A percentile compares a stretch with the other conserved stretches of the same genome.
phyloP scores from a whole-genome alignment of 2,113 vertebrate species.

The Motacilla tschutschensis region DNA sequence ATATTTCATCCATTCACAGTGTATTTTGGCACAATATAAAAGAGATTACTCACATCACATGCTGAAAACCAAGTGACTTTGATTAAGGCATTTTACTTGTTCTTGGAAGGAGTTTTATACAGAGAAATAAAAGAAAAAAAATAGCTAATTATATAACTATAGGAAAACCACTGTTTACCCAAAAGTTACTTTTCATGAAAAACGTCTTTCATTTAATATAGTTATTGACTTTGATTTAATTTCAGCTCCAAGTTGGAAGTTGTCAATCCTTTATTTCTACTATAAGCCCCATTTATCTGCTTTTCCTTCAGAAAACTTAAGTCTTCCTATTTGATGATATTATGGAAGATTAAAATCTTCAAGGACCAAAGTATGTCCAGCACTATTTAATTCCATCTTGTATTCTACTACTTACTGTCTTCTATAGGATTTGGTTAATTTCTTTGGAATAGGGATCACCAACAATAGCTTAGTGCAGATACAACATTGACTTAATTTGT shows the following conservation, averaged over 20 bases:
- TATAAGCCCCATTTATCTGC: accelerated
- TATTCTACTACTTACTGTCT: neutral
- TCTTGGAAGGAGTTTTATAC: neutral
- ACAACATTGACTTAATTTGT: neutral
- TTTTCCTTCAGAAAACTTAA: neutral
- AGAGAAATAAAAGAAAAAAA: neutral
- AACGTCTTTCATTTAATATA: neutral
- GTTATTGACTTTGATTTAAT: neutral
- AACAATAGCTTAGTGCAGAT: neutral
- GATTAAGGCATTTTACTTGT: neutral
- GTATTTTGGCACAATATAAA: neutral
- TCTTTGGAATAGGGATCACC: neutral
- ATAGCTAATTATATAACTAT: neutral
- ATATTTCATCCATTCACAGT: neutral
- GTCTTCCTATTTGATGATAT: neutral
- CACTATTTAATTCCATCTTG: neutral
- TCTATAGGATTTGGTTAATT: neutral
- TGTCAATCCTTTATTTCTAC: neutral
- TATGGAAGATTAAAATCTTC: neutral
- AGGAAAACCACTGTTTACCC: neutral
- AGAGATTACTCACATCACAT: neutral
- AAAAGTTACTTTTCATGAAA: neutral
- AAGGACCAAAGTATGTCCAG: neutral
- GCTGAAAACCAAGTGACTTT: neutral
- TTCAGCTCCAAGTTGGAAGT: neutral